These are phyloP conservation scores for Xerus inauris DNA, from an alignment of 2,113 vertebrate genomes.

Conservation along the genomic window DNA sequence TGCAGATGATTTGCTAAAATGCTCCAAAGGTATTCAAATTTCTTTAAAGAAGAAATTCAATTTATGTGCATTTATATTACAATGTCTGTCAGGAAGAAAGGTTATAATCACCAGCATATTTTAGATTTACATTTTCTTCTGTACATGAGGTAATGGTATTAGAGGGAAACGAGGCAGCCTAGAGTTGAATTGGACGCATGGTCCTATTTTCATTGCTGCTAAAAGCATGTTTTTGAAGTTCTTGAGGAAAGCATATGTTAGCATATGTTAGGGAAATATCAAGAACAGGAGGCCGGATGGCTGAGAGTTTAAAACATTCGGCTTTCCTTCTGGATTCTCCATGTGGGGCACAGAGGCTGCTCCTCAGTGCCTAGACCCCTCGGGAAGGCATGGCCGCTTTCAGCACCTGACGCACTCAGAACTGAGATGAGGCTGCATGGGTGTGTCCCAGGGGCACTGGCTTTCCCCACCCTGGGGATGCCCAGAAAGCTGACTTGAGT, in stretches of 20 bases:
- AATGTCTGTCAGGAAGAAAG: conserved; percentile 98
- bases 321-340: conserved; percentile 84
- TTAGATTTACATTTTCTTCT: conserved; percentile 91
- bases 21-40: conserved; percentile 97
- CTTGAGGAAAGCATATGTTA: conserved; percentile 87
- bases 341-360: conserved; percentile 75
- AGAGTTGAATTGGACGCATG: conserved; percentile 86
- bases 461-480: no score
- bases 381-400: conserved; percentile 47
- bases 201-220: conserved; percentile 87
- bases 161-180: conserved; percentile 87
- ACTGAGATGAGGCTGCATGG: neutral
- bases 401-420: conserved; percentile 43
- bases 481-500: neutral
- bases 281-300: conserved; percentile 86
- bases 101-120: conserved; percentile 97
- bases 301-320: conserved; percentile 84
- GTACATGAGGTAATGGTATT: conserved; percentile 90
- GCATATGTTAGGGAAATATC: conserved; percentile 88
- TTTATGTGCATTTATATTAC: conserved; percentile 99
- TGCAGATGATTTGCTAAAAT: conserved; percentile 98
- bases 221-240: conserved; percentile 89
- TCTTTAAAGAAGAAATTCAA: conserved; percentile 98
- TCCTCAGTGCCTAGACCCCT: neutral
- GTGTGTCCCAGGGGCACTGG: neutral